Evolutionary conservation across 2,888 invertebrate species (phyloP).

Genomic region (Seladonia tumulorum): DNA sequence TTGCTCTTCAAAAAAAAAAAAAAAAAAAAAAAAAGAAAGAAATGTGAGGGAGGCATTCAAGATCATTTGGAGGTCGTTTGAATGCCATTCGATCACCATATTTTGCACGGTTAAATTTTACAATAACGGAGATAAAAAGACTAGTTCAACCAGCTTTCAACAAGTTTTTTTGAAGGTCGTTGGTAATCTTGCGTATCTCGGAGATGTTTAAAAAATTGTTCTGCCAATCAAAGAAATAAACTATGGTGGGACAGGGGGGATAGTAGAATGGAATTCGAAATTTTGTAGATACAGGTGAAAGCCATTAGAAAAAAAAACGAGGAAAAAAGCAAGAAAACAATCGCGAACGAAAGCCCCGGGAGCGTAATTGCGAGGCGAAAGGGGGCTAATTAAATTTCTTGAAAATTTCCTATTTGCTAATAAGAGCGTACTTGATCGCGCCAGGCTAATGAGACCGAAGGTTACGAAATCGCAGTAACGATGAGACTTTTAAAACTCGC

Average conservation of each 20-base stretch:
- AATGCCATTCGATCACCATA: background rate
- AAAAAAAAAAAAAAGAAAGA: too few relatives aligned
- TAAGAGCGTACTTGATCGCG: constrained; percentile 7
- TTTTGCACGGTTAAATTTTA: background rate
- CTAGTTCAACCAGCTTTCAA: background rate
- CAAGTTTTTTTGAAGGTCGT: too few relatives aligned
- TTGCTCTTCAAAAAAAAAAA: too few relatives aligned
- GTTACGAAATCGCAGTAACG: constrained; percentile 21
- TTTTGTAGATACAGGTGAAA: background rate
- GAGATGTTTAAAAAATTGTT: too few relatives aligned
- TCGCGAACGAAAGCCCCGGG: background rate
- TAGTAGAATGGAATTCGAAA: background rate
- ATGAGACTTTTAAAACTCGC: constrained; percentile 3
- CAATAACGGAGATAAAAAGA: background rate
- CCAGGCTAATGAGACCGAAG: constrained; percentile 8
- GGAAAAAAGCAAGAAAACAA: background rate
- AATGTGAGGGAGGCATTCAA: too few relatives aligned
- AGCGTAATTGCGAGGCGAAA: constrained; percentile 25
- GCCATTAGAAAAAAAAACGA: background rate
- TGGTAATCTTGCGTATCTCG: too few relatives aligned
- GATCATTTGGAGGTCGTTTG: background rate
- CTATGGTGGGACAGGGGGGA: background rate
- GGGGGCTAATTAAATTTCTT: constrained; percentile 17
- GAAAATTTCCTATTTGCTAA: constrained; percentile 23
- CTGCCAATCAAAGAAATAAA: background rate